These are phyloP conservation scores for Pseudorectes ferrugineus DNA, from an alignment of 2,113 vertebrate genomes.

Conservation along the genomic window DNA sequence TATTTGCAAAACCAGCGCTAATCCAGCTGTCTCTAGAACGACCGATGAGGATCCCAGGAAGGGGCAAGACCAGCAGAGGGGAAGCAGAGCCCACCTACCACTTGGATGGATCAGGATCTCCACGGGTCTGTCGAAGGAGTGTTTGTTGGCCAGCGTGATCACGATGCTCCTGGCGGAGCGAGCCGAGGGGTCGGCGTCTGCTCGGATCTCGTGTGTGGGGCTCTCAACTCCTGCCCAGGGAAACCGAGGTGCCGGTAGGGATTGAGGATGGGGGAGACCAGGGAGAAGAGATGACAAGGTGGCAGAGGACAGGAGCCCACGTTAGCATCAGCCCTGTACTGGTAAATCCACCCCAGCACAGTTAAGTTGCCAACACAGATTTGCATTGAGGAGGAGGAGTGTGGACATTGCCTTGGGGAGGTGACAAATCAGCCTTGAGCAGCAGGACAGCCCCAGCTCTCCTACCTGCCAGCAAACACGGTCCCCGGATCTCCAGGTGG, in stretches of 20 bases:
- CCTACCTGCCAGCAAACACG: slow-evolving; percentile 89
- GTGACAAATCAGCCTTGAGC: background rate
- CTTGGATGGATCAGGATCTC: slow-evolving; percentile 93
- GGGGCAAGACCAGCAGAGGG: background rate
- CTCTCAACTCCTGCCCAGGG: slow-evolving; percentile 86
- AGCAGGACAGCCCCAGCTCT: background rate
- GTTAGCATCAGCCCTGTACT: background rate
- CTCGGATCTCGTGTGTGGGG: slow-evolving; percentile 91
- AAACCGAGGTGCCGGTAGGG: background rate
- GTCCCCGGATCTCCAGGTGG: slow-evolving; percentile 90
- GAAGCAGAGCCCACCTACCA: slow-evolving; percentile 70
- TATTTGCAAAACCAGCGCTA: background rate
- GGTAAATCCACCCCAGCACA: background rate
- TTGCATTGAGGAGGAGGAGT: background rate
- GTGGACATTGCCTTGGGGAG: background rate
- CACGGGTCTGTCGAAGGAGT: slow-evolving; percentile 92
- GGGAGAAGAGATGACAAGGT: background rate
- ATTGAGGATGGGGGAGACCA: background rate
- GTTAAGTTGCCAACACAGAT: background rate
- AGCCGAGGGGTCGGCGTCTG: slow-evolving; percentile 86
- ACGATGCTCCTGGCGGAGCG: slow-evolving; percentile 85
- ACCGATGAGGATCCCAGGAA: background rate
- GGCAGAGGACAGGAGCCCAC: background rate
- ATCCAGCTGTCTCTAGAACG: background rate
- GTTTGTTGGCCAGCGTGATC: slow-evolving; percentile 90